Conservation (phyloP, 1,140 invertebrate species). For the Hesperophylax magnus region DNA sequence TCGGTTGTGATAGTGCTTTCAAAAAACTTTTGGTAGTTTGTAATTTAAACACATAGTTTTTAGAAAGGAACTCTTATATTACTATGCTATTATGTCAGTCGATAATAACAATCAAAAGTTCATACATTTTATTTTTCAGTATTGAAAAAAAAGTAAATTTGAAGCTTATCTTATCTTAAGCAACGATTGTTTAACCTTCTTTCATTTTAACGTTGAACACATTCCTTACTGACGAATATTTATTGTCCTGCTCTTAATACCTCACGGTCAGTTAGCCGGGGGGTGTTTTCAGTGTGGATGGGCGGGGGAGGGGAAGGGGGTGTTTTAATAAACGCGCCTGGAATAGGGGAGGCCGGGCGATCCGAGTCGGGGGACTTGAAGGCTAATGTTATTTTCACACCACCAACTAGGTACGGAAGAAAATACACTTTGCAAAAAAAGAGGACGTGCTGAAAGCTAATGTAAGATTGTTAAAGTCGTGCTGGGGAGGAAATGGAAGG, state of each 20-base stretch:
- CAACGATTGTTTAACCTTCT: too few species aligned
- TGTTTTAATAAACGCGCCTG: conserved; percentile 40
- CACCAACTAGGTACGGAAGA: conserved; percentile 20
- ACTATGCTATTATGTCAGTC: too few species aligned
- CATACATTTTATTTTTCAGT: too few species aligned
- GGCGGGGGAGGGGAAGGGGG: not conserved
- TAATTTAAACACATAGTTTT: too few species aligned
- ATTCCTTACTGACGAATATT: conserved; percentile 7
- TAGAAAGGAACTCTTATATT: too few species aligned
- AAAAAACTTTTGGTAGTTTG: too few species aligned
- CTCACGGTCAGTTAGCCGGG: conserved; percentile 18
- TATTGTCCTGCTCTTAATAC: conserved; percentile 35
- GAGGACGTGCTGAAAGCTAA: conserved; percentile 20
- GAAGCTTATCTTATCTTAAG: too few species aligned
- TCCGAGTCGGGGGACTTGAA: conserved; percentile 21
- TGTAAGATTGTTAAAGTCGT: not conserved
- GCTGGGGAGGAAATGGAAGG: not conserved
- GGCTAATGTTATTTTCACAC: conserved; percentile 45
- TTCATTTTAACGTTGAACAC: not conserved
- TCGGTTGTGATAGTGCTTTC: too few species aligned
- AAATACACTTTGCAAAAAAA: conserved; percentile 18
- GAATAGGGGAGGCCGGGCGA: conserved; percentile 5
- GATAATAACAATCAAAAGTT: too few species aligned
- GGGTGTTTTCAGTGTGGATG: not conserved
- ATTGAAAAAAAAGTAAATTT: too few species aligned